Conservation (phyloP, 2,888 invertebrate genomes). For the Sipha maydis region DNA sequence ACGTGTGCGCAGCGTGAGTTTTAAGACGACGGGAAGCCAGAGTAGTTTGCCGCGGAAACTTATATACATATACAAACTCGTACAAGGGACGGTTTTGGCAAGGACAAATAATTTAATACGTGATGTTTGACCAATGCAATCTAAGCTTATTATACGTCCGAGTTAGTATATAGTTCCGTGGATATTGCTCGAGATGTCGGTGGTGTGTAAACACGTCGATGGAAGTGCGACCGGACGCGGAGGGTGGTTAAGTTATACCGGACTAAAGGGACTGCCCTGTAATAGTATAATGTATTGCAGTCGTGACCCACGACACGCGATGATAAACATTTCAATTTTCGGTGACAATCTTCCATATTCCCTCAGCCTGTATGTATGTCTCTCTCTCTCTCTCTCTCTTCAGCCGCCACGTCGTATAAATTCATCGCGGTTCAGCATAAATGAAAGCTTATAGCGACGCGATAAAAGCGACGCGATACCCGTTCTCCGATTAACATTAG, state of each 20-base stretch:
- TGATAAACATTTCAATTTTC: neutral
- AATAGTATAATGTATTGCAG: neutral
- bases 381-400: neutral
- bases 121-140: neutral
- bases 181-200: neutral
- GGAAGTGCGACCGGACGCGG: neutral
- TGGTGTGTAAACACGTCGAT: neutral
- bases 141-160: neutral
- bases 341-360: neutral
- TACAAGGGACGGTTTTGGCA: no score
- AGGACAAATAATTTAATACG: conserved; percentile 2
- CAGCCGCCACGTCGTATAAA: neutral
- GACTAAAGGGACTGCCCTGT: neutral
- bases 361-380: no score
- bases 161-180: neutral
- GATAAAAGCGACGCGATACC: neutral
- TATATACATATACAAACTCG: no score
- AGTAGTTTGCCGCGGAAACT: neutral
- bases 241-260: neutral
- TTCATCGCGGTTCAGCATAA: neutral
- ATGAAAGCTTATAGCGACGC: no score
- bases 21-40: neutral
- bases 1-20: neutral
- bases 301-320: neutral
- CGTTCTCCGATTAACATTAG: neutral